Evolutionary conservation across 2,797 vertebrate species (phyloP).

Genomic region (Acanthurus tractus): DNA sequence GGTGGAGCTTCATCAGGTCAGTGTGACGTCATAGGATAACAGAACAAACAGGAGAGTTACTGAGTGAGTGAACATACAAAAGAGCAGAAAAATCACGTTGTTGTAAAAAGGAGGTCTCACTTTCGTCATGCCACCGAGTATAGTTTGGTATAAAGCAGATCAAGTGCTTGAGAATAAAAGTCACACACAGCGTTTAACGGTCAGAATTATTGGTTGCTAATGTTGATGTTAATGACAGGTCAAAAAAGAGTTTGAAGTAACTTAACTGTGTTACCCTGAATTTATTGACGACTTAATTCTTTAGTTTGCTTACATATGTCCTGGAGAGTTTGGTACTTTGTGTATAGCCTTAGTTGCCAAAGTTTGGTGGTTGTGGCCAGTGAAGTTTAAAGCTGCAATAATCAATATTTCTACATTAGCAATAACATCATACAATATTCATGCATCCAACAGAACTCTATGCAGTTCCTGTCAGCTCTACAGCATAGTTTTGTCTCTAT

Average conservation of each 20-base stretch:
- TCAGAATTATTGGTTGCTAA: too few relatives aligned
- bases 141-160: conserved; percentile 34
- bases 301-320: neutral
- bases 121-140: conserved; percentile 35
- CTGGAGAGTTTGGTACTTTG: neutral
- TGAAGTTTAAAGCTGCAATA: too few relatives aligned
- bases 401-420: too few relatives aligned
- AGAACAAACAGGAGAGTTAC: conserved; percentile 42
- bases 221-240: too few relatives aligned
- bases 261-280: neutral
- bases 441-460: too few relatives aligned
- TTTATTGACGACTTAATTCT: neutral
- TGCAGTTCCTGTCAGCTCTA: too few relatives aligned
- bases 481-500: too few relatives aligned
- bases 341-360: too few relatives aligned
- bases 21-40: conserved; percentile 61
- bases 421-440: too few relatives aligned
- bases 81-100: conserved; percentile 28
- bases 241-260: neutral
- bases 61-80: conserved; percentile 33
- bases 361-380: too few relatives aligned
- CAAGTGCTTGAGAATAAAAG: neutral
- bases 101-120: conserved; percentile 52
- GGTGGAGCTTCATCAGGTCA: conserved; percentile 57
- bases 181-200: neutral